Evolutionary conservation across 2,113 vertebrate genomes (phyloP).

Genomic region (Sapayoa aenigma): DNA sequence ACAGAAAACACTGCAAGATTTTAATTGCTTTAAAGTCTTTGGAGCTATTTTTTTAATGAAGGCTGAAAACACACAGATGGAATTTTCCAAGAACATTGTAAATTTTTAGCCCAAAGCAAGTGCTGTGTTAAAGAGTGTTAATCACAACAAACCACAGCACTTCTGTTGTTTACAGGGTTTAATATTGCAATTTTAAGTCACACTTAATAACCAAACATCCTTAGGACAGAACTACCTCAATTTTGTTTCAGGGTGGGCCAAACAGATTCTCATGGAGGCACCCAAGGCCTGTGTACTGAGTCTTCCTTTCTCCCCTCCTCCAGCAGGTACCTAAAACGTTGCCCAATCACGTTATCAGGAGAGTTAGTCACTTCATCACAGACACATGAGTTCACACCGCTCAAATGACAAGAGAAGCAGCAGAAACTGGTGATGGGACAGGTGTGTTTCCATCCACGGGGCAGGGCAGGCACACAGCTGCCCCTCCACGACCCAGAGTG

Average conservation of each 20-base stretch:
- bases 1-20: neutral
- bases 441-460: accelerated
- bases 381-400: neutral
- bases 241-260: neutral
- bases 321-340: neutral
- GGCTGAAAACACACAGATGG: neutral
- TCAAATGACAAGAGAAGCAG: neutral
- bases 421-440: neutral
- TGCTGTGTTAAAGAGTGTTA: neutral
- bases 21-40: neutral
- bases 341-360: neutral
- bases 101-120: conserved; percentile 23
- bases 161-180: neutral
- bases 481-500: neutral
- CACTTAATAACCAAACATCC: neutral
- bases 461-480: accelerated
- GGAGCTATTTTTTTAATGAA: neutral
- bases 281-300: neutral
- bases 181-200: neutral
- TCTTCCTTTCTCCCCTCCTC: neutral
- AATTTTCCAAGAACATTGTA: neutral
- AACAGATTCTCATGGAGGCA: neutral
- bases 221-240: neutral
- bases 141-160: neutral
- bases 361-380: neutral